These are phyloP conservation scores for Trileptium ribeirensis DNA, from an alignment of 2,888 invertebrate species.

Conservation along the genomic window DNA sequence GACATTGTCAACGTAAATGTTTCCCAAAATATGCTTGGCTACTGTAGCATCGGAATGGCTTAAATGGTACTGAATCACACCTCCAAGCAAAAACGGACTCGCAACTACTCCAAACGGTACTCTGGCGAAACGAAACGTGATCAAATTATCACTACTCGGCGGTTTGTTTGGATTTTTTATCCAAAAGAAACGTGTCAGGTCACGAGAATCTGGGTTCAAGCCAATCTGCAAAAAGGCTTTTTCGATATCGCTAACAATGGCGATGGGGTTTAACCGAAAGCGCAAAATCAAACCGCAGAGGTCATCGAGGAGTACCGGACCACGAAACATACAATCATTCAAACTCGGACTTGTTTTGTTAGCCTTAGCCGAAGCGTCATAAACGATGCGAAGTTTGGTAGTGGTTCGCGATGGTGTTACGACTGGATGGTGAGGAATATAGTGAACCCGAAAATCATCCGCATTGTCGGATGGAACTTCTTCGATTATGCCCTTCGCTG, in stretches of 20 bases:
- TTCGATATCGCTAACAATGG: conserved; percentile 30
- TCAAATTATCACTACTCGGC: conserved; percentile 16
- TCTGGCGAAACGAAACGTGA: conserved; percentile 23
- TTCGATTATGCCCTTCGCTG: conserved; percentile 22
- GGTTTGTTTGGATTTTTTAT: conserved; percentile 14
- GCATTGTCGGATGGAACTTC: neutral
- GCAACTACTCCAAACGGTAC: conserved; percentile 30
- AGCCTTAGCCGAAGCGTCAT: neutral
- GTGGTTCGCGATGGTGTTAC: conserved; percentile 23
- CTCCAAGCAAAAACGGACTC: conserved; percentile 25
- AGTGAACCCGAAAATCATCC: conserved; percentile 24
- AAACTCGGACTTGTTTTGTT: neutral
- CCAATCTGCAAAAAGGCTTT: conserved; percentile 39
- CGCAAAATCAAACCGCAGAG: neutral
- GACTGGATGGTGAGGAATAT: conserved; percentile 34
- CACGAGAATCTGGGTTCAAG: conserved; percentile 29
- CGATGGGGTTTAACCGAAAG: neutral
- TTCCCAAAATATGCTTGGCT: conserved; percentile 8
- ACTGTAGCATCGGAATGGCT: neutral
- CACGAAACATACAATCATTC: neutral
- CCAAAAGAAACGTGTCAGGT: conserved; percentile 32
- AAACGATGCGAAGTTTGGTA: conserved; percentile 3
- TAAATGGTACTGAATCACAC: conserved; percentile 11
- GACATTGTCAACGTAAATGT: conserved; percentile 33
- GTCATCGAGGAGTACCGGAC: neutral